Evolutionary conservation across 2,888 invertebrate species (phyloP).

Genomic region (Syrphus vitripennis): DNA sequence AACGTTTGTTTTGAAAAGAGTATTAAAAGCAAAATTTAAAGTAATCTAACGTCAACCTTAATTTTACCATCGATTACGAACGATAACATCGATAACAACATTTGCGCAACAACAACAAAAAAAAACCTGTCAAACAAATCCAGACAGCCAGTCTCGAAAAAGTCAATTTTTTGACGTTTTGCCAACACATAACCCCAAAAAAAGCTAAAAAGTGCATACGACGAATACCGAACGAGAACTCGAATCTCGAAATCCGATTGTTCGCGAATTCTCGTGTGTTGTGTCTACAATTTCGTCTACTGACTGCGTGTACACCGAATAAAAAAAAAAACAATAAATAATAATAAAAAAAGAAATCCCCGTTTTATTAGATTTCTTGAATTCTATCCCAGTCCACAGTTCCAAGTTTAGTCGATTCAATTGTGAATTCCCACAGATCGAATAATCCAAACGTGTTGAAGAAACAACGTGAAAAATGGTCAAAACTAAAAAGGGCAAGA

Average conservation of each 20-base stretch:
- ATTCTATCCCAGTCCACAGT: constrained; percentile 7
- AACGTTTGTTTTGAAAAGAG: too few species aligned
- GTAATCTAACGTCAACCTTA: neutral
- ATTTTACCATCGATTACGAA: neutral
- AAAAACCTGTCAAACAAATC: constrained; percentile 44
- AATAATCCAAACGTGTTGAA: constrained; percentile 79
- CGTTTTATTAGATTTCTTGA: constrained; percentile 21
- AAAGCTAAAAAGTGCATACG: constrained; percentile 66
- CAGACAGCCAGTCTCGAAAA: constrained; percentile 5
- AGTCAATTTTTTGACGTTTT: constrained; percentile 52
- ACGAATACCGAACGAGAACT: constrained; percentile 50
- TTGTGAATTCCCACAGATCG: constrained; percentile 58
- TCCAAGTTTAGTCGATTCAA: constrained; percentile 43
- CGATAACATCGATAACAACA: neutral
- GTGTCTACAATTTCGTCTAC: constrained; percentile 12
- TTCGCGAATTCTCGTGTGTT: constrained; percentile 48
- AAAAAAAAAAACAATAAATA: neutral
- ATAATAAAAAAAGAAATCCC: constrained; percentile 33
- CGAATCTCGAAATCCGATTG: constrained; percentile 15
- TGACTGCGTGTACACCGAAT: constrained; percentile 52
- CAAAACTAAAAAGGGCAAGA: constrained; percentile 91
- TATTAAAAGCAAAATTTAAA: too few species aligned
- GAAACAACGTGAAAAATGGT: constrained; percentile 84
- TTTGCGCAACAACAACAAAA: constrained; percentile 30
- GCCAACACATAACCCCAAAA: constrained; percentile 60